Percentiles rank a stretch among this genome's conserved stretches.
Conservation (phyloP, 2,888 invertebrate species). For the Stenolophus ochropezus region DNA sequence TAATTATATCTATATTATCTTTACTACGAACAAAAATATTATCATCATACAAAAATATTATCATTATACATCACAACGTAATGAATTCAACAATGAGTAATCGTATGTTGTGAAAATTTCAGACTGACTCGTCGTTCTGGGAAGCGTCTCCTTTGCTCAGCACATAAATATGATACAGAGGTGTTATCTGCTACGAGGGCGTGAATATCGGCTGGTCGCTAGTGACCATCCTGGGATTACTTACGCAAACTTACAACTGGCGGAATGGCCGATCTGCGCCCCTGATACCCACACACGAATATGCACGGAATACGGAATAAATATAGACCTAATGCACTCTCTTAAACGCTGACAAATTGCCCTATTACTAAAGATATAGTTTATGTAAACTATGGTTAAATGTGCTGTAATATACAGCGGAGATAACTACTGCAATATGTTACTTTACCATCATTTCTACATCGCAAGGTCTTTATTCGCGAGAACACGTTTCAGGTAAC, state of each 20-base stretch:
- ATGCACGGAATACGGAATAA: not conserved
- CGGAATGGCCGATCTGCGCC: slow-evolving; percentile 24
- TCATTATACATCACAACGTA: too few species aligned
- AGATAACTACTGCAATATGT: not conserved
- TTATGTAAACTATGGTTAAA: not conserved
- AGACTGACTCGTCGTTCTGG: too few species aligned
- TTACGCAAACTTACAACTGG: slow-evolving; percentile 38
- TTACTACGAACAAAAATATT: too few species aligned
- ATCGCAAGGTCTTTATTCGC: too few species aligned
- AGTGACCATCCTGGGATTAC: slow-evolving; percentile 47
- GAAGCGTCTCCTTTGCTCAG: slow-evolving; percentile 2
- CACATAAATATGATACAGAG: slow-evolving; percentile 51
- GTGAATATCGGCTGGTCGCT: slow-evolving; percentile 38
- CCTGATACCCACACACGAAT: not conserved
- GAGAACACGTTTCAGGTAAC: too few species aligned
- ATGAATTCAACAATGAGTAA: too few species aligned
- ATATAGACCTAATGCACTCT: not conserved
- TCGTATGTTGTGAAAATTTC: too few species aligned
- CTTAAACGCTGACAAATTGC: not conserved
- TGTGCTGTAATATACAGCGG: not conserved
- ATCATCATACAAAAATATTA: too few species aligned
- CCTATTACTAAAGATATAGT: not conserved
- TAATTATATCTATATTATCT: too few species aligned
- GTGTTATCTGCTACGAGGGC: not conserved
- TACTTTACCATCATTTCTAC: not conserved